Percentiles rank a stretch among this genome's conserved stretches.
Evolutionary conservation across 1,140 invertebrate species (phyloP).

Genomic region (Ridgeia piscesae): DNA sequence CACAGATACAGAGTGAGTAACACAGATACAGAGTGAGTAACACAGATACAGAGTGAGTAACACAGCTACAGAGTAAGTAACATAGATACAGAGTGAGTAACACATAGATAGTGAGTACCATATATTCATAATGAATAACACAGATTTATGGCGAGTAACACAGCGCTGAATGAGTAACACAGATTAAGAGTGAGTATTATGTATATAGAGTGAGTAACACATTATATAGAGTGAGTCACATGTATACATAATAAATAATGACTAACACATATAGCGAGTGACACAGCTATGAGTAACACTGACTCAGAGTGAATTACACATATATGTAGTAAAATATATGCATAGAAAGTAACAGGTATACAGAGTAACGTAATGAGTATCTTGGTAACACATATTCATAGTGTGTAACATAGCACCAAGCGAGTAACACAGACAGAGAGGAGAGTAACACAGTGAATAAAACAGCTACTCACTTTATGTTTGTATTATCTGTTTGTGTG

Average conservation of each 20-base stretch:
- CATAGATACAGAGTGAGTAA: not conserved
- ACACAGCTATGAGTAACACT: not conserved
- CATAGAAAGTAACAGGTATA: not conserved
- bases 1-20: not conserved
- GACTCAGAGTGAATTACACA: not conserved
- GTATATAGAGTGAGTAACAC: too few relatives aligned
- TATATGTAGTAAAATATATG: conserved; percentile 27
- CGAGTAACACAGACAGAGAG: not conserved
- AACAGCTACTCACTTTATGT: not conserved
- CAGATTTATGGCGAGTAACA: not conserved
- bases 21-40: not conserved
- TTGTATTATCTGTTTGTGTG: not conserved
- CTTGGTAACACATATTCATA: too few relatives aligned
- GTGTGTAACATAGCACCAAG: not conserved
- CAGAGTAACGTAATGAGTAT: too few relatives aligned
- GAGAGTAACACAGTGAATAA: not conserved
- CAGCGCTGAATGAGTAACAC: not conserved
- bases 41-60: not conserved
- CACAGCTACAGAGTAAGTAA: not conserved
- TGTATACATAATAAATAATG: not conserved
- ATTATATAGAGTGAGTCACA: not conserved
- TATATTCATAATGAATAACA: not conserved
- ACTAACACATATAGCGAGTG: not conserved
- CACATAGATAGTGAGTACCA: too few relatives aligned
- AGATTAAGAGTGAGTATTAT: too few relatives aligned